Evolutionary conservation across 2,113 vertebrate genomes (phyloP).

Genomic region (Istiophorus platypterus): DNA sequence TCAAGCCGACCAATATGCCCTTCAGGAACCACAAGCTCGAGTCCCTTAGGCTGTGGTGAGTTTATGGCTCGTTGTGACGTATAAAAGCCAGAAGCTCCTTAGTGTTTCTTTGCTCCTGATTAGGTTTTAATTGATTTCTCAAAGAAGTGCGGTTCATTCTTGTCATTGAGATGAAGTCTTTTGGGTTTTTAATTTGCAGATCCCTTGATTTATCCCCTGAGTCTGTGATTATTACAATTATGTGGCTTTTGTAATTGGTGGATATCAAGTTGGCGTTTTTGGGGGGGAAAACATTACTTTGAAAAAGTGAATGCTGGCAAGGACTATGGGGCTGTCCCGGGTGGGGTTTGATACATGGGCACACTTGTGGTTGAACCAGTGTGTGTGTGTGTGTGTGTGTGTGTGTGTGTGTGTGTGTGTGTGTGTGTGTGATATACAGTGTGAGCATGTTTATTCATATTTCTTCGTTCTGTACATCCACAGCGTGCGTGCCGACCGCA

Average conservation of each 20-base stretch:
- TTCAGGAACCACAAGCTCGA: constrained; percentile 61
- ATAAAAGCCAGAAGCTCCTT: constrained; percentile 35
- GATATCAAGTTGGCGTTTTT: constrained; percentile 70
- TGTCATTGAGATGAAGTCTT: constrained; percentile 60
- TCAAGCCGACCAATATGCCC: constrained; percentile 57
- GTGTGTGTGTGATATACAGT: constrained; percentile 17
- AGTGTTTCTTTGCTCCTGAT: constrained; percentile 61
- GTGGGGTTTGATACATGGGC: constrained; percentile 65
- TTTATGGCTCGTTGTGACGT: constrained; percentile 56
- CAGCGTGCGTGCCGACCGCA: constrained; percentile 55
- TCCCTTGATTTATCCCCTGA: constrained; percentile 73
- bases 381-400: constrained; percentile 22
- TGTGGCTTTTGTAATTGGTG: constrained; percentile 78
- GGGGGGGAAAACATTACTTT: constrained; percentile 58
- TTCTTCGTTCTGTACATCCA: constrained; percentile 54
- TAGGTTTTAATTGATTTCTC: constrained; percentile 80
- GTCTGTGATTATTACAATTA: constrained; percentile 78
- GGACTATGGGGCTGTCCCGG: constrained; percentile 67
- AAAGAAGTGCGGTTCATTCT: constrained; percentile 60
- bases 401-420: neutral
- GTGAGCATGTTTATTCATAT: constrained; percentile 67
- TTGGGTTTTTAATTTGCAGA: constrained; percentile 69
- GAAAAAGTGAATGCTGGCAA: constrained; percentile 66
- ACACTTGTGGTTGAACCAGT: constrained; percentile 59
- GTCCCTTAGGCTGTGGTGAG: constrained; percentile 69